Percentiles rank a stretch among this genome's conserved stretches.
These are phyloP conservation scores for Heliocidaris erythrogramma DNA, from an alignment of 35 echinoderm and acorn worm genomes.

Conservation along the genomic window DNA sequence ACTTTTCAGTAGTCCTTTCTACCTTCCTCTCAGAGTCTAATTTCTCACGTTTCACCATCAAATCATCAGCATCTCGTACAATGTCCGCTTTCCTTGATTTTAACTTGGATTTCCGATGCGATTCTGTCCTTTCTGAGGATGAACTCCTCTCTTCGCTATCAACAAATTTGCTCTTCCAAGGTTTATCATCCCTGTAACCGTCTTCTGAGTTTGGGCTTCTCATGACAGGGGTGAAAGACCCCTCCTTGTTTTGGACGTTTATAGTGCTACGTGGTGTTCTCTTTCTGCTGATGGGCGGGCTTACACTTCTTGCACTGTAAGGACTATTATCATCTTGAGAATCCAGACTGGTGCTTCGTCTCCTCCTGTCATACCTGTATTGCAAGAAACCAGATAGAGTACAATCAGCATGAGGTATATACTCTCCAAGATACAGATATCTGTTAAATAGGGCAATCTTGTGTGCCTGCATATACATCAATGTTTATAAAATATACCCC, in stretches of 20 bases:
- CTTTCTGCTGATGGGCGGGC: conserved; percentile 54
- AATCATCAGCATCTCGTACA: conserved; percentile 31
- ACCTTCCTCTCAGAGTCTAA: conserved; percentile 15
- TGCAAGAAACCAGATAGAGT: conserved; percentile 28
- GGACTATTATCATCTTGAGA: conserved; percentile 68
- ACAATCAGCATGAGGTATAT: not conserved
- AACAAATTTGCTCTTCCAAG: conserved; percentile 62
- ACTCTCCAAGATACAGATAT: no score
- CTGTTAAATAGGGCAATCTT: no score
- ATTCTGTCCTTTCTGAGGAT: conserved; percentile 62
- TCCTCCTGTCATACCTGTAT: conserved; percentile 61
- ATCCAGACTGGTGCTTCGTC: conserved; percentile 78
- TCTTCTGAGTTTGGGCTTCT: conserved; percentile 70
- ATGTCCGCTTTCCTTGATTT: conserved; percentile 49
- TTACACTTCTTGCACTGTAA: conserved; percentile 62
- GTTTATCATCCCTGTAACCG: conserved; percentile 56
- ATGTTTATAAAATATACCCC: no score
- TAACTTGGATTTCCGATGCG: conserved; percentile 45
- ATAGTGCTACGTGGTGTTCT: conserved; percentile 69
- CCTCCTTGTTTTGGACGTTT: conserved; percentile 76
- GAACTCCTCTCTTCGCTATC: conserved; percentile 72
- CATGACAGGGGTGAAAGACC: conserved; percentile 72
- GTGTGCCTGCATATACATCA: no score
- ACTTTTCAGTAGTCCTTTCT: conserved; percentile 58
- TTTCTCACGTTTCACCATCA: conserved; percentile 27